Evolutionary conservation across 2,113 vertebrate genomes (phyloP).

Genomic region (Periophthalmus modestus): DNA sequence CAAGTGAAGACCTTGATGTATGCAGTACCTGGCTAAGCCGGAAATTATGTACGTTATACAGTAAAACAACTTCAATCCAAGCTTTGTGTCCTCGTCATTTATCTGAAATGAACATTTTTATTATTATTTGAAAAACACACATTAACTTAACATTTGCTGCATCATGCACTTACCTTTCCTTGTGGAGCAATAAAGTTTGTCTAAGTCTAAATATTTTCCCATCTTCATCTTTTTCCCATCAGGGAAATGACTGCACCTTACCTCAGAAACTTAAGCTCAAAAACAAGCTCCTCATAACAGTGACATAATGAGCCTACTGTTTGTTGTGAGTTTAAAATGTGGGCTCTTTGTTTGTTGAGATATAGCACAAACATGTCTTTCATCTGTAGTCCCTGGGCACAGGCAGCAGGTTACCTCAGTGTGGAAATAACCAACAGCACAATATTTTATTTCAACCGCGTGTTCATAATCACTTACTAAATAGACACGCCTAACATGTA

Average conservation of each 20-base stretch:
- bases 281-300: not conserved
- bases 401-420: no score
- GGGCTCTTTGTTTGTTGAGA: not conserved
- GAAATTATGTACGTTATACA: slow-evolving; percentile 51
- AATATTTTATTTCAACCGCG: no score
- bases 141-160: no score
- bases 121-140: not conserved
- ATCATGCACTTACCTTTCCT: no score
- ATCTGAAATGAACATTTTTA: not conserved
- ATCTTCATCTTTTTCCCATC: no score
- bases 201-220: no score
- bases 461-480: no score
- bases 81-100: slow-evolving; percentile 15
- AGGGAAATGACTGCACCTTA: no score
- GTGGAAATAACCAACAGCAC: no score
- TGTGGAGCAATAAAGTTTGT: no score
- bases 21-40: slow-evolving; percentile 50
- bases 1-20: slow-evolving; percentile 41
- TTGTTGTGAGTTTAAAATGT: no score
- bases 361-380: not conserved
- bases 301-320: not conserved
- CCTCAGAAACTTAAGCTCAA: not conserved
- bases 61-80: slow-evolving; percentile 49
- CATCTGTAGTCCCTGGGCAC: not conserved
- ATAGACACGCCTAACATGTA: no score